phyloP scores from a whole-genome alignment of 2,888 invertebrate species.

The Nomada lathburiana region DNA sequence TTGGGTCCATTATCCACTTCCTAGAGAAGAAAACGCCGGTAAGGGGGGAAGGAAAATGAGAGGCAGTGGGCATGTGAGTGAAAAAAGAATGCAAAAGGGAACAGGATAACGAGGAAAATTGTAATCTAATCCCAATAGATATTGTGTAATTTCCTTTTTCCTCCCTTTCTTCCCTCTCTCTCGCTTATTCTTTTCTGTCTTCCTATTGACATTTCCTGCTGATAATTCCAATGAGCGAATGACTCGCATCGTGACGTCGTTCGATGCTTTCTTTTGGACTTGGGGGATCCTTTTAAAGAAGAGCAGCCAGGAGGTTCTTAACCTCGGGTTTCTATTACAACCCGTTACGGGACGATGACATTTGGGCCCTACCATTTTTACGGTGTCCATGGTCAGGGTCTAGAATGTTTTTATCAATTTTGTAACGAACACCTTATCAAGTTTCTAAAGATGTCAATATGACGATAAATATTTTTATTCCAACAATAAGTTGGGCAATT shows the following conservation, averaged over 20 bases:
- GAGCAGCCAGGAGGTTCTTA: constrained; percentile 7
- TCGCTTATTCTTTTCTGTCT: background rate
- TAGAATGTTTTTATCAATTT: background rate
- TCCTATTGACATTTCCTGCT: constrained; percentile 35
- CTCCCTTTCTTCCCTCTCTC: background rate
- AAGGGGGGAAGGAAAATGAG: background rate
- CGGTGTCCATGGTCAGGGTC: background rate
- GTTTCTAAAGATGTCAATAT: background rate
- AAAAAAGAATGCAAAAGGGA: background rate
- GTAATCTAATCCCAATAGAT: constrained; percentile 58
- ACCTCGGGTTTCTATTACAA: background rate
- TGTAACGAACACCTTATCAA: background rate
- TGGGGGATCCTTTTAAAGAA: constrained; percentile 13
- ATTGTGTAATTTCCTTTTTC: constrained; percentile 46
- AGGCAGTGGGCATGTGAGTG: no score
- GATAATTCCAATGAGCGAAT: constrained; percentile 13
- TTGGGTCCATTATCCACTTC: constrained; percentile 62
- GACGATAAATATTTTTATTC: no score
- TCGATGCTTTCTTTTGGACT: constrained; percentile 12
- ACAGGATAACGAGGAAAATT: constrained; percentile 23
- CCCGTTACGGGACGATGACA: constrained; percentile 1
- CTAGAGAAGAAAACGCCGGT: constrained; percentile 41
- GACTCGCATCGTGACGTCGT: constrained; percentile 12
- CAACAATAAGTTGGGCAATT: no score
- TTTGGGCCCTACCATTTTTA: background rate